These are phyloP conservation scores for Axinella damicornis DNA, from an alignment of 37 sponge, comb jelly and placozoan species.

Conservation along the genomic window DNA sequence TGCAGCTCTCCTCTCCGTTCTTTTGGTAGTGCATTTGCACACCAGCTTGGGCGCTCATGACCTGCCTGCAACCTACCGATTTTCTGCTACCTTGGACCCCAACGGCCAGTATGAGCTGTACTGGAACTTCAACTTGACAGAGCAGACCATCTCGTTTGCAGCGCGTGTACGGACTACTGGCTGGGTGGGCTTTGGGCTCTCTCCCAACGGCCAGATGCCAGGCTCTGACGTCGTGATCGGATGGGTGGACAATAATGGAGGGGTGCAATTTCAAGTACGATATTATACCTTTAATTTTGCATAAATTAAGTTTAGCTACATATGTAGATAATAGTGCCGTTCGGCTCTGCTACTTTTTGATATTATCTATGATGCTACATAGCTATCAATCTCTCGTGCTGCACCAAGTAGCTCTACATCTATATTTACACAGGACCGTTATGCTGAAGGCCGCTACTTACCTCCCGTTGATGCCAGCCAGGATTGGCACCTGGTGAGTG, in stretches of 20 bases:
- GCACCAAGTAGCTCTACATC: too few species aligned
- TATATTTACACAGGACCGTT: constrained; percentile 32
- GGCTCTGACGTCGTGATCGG: constrained; percentile 62
- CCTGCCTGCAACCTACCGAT: too few species aligned
- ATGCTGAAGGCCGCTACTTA: constrained; percentile 9
- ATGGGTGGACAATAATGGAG: constrained; percentile 52
- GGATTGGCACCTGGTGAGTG: constrained; percentile 43
- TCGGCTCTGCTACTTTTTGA: too few species aligned
- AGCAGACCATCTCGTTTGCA: constrained; percentile 33
- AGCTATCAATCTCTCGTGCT: background rate
- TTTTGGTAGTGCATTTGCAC: too few species aligned
- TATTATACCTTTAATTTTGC: background rate
- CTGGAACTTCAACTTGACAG: constrained; percentile 30
- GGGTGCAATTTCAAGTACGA: constrained; percentile 12
- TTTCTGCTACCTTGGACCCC: background rate
- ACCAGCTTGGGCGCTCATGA: too few species aligned
- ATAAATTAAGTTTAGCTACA: background rate
- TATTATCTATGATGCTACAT: too few species aligned
- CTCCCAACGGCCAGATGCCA: constrained; percentile 78
- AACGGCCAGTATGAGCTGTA: constrained; percentile 25
- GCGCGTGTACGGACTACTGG: constrained; percentile 43
- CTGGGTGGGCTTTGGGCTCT: constrained; percentile 72
- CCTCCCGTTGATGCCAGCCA: constrained; percentile 40
- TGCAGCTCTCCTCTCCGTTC: too few species aligned
- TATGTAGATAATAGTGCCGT: background rate